Conservation (phyloP, 2,888 invertebrate species). For the Oxycera nigricornis region DNA sequence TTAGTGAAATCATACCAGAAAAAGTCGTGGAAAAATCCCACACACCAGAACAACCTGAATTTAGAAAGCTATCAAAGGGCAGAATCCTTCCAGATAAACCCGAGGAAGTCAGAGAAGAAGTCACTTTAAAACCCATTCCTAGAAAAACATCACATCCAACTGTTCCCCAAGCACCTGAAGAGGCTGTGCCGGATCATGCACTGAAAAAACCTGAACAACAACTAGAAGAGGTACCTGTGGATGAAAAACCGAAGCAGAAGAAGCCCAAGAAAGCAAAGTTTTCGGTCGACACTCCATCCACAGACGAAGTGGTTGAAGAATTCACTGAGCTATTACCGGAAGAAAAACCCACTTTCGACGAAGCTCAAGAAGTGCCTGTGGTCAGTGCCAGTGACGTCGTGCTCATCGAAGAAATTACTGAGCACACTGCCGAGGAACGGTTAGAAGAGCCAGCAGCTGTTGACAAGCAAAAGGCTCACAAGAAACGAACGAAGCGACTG, state of each 20-base stretch:
- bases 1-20: constrained; percentile 49
- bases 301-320: constrained; percentile 60
- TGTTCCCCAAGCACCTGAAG: constrained; percentile 49
- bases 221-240: constrained; percentile 49
- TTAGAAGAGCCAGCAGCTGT: constrained; percentile 52
- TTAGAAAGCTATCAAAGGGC: constrained; percentile 60
- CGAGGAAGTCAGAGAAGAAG: constrained; percentile 61
- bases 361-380: constrained; percentile 56
- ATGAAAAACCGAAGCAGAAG: constrained; percentile 57
- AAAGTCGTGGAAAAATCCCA: constrained; percentile 54
- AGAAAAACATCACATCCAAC: constrained; percentile 54
- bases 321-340: constrained; percentile 57
- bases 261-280: constrained; percentile 54
- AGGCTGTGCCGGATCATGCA: no score
- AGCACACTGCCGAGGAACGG: constrained; percentile 54
- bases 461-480: constrained; percentile 58
- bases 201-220: constrained; percentile 47
- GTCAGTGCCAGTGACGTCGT: constrained; percentile 57
- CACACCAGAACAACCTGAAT: constrained; percentile 53
- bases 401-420: constrained; percentile 56
- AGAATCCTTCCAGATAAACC: constrained; percentile 60
- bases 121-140: constrained; percentile 59
- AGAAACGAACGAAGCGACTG: constrained; percentile 59
- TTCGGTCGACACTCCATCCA: constrained; percentile 57
- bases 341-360: constrained; percentile 58